Percentiles rank a stretch among this genome's conserved stretches.
phyloP scores from a whole-genome alignment of 2,113 vertebrate species.

The Rhombomys opimus region DNA sequence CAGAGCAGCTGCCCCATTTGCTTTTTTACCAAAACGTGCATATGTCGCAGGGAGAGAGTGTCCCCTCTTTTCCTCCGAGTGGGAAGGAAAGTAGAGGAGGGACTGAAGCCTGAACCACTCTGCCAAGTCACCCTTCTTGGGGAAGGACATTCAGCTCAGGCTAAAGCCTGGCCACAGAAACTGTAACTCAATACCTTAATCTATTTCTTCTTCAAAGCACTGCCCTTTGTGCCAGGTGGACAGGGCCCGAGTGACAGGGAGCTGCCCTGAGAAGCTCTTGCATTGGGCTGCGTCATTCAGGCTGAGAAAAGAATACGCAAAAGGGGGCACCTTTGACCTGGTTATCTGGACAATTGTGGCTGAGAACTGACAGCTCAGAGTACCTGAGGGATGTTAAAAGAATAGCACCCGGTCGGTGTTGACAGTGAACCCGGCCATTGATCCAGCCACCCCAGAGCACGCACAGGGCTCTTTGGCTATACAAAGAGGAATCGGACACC shows the following conservation, averaged over 20 bases:
- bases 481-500: constrained; percentile 55
- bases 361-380: constrained; percentile 50
- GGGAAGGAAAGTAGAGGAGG: neutral
- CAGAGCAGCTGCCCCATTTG: neutral
- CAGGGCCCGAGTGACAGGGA: constrained; percentile 58
- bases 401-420: constrained; percentile 53
- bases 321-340: constrained; percentile 71
- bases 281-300: constrained; percentile 65
- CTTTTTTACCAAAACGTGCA: constrained; percentile 9
- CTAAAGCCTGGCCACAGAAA: constrained; percentile 72
- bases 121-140: constrained; percentile 78
- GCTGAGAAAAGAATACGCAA: constrained; percentile 62
- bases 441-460: neutral
- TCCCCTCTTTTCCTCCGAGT: neutral
- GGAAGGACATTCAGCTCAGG: constrained; percentile 70
- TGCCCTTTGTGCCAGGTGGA: constrained; percentile 77
- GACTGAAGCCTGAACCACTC: constrained; percentile 40
- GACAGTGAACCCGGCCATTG: constrained; percentile 58
- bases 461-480: constrained; percentile 39
- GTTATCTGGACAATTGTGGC: constrained; percentile 63
- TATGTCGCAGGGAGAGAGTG: neutral
- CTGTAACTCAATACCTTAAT: constrained; percentile 82
- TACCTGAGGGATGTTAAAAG: constrained; percentile 64
- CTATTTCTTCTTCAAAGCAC: constrained; percentile 83
- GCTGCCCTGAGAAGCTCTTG: constrained; percentile 69